A percentile compares a stretch with the other conserved stretches of the same genome.
Evolutionary conservation across 2,888 invertebrate species (phyloP).

Genomic region (Nemurella pictetii): DNA sequence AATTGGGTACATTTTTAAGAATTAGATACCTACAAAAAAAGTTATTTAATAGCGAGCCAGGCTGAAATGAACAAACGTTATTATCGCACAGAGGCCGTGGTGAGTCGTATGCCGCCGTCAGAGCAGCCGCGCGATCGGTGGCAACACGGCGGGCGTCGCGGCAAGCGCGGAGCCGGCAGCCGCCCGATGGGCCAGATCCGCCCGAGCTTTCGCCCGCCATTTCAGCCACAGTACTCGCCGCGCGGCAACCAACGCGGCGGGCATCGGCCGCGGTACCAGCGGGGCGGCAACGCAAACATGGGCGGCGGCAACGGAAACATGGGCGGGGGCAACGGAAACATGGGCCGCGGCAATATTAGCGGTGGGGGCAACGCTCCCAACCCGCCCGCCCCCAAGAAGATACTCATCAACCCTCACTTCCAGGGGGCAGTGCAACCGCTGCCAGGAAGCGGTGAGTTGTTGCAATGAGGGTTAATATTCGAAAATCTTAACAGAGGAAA

Average conservation of each 20-base stretch:
- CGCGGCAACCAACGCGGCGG: neutral
- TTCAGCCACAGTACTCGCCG: neutral
- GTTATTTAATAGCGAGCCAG: too few relatives aligned
- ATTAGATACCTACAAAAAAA: too few relatives aligned
- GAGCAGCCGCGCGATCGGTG: neutral
- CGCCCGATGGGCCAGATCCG: neutral
- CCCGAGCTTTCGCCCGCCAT: neutral
- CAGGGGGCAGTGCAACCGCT: slow-evolving; percentile 62
- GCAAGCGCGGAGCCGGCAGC: neutral
- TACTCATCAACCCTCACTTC: slow-evolving; percentile 69
- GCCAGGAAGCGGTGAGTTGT: slow-evolving; percentile 54
- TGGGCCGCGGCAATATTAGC: too few relatives aligned
- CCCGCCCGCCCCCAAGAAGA: slow-evolving; percentile 54
- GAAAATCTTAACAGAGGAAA: too few relatives aligned
- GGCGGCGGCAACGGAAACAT: too few relatives aligned
- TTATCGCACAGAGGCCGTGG: neutral
- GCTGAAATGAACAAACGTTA: too few relatives aligned
- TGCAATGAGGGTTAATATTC: too few relatives aligned
- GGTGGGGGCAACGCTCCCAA: neutral
- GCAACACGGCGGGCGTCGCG: neutral
- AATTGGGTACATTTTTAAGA: too few relatives aligned
- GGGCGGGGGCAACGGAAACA: too few relatives aligned
- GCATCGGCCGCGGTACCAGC: neutral
- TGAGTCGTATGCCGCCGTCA: neutral
- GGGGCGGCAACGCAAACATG: neutral